These are phyloP conservation scores for Aporophyla lueneburgensis DNA, from an alignment of 2,888 invertebrate species.

Conservation along the genomic window DNA sequence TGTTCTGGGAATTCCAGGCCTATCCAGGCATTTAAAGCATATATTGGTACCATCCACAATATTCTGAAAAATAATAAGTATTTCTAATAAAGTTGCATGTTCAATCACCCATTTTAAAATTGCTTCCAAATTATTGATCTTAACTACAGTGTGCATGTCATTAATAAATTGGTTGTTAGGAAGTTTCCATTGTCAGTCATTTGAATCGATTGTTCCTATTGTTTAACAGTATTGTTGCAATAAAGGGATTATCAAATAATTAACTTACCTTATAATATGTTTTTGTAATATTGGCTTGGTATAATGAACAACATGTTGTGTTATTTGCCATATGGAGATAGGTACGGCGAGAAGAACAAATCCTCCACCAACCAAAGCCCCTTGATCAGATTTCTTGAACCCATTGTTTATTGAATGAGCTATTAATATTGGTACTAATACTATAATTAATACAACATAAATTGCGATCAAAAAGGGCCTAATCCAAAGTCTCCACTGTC, in stretches of 20 bases:
- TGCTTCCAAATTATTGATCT: background rate
- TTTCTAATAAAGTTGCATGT: background rate
- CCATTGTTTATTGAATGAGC: constrained; percentile 95
- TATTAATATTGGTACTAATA: constrained; percentile 96
- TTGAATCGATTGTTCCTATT: background rate
- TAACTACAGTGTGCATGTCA: constrained; percentile 9
- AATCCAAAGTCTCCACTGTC: constrained; percentile 97
- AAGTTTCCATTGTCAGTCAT: background rate
- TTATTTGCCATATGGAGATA: constrained; percentile 98
- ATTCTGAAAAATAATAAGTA: constrained; percentile 90
- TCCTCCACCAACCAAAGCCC: constrained; percentile 96
- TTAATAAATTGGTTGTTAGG: constrained; percentile 1
- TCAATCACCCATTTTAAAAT: background rate
- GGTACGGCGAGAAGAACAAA: constrained; percentile 98
- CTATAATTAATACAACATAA: constrained; percentile 95
- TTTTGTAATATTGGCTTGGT: constrained; percentile 97
- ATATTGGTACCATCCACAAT: constrained; percentile 99
- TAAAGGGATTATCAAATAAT: background rate
- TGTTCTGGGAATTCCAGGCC: constrained; percentile 96
- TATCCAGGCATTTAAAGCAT: constrained; percentile 98
- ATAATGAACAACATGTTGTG: constrained; percentile 98
- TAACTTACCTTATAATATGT: constrained; percentile 96
- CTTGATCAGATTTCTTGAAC: constrained; percentile 94
- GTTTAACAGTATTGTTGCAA: background rate
- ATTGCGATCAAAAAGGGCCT: constrained; percentile 95